Conservation (phyloP, 30 jellyfish, hydroid and myxozoan species). For the Nemopilema nomurai region DNA sequence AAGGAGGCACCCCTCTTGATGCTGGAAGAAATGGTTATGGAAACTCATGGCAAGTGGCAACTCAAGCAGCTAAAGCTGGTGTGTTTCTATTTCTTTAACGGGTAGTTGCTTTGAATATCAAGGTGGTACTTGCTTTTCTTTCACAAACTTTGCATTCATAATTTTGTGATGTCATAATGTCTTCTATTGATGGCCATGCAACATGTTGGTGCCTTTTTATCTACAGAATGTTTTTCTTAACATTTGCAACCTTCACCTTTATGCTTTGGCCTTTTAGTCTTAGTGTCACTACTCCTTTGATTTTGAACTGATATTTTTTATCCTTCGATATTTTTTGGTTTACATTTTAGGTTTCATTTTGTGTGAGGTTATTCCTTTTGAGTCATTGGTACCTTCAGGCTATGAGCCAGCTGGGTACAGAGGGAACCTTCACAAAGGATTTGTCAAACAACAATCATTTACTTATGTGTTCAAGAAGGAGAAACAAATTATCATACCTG, state of each 20-base stretch:
- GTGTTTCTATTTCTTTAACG: neutral
- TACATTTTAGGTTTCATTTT: conserved; percentile 80
- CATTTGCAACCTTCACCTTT: too few relatives aligned
- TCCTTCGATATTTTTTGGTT: too few relatives aligned
- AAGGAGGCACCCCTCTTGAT: conserved; percentile 95
- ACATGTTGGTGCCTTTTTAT: too few relatives aligned
- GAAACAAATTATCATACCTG: neutral
- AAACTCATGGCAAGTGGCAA: conserved; percentile 84
- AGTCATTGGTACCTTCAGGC: conserved; percentile 7
- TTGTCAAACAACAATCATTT: conserved; percentile 56
- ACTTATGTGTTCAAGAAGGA: conserved; percentile 54
- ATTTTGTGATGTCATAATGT: too few relatives aligned
- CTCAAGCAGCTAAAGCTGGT: conserved; percentile 94
- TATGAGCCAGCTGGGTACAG: conserved; percentile 92
- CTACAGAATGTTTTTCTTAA: too few relatives aligned
- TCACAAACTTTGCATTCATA: neutral
- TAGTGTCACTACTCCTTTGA: too few relatives aligned
- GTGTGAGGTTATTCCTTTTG: conserved; percentile 48
- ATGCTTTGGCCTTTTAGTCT: too few relatives aligned
- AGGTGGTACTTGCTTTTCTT: neutral
- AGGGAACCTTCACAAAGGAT: conserved; percentile 72
- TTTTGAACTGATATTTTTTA: too few relatives aligned
- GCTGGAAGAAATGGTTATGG: conserved; percentile 71
- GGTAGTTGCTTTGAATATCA: neutral
- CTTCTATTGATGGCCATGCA: too few relatives aligned